phyloP scores from a whole-genome alignment of 2,888 invertebrate genomes.

The Norana najaformis region DNA sequence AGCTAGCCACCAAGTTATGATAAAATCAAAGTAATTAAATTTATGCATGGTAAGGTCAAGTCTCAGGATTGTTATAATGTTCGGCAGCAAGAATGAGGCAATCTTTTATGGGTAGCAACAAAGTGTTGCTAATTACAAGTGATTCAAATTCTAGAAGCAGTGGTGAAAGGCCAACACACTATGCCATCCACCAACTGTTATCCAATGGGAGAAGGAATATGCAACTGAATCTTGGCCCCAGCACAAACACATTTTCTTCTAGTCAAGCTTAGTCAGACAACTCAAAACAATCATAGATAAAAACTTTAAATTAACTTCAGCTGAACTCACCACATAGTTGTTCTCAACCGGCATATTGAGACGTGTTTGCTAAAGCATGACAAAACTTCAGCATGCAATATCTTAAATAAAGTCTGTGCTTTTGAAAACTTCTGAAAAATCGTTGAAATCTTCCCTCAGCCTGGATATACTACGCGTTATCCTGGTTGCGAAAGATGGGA shows the following conservation, averaged over 20 bases:
- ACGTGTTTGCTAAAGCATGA: constrained; percentile 20
- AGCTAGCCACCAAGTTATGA: neutral
- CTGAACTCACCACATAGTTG: constrained; percentile 9
- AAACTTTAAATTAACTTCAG: neutral
- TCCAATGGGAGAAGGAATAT: neutral
- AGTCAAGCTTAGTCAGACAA: no score
- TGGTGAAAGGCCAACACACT: neutral
- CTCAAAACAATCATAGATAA: neutral
- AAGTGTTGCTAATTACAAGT: neutral
- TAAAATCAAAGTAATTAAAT: neutral
- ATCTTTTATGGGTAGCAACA: neutral
- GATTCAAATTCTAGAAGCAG: neutral
- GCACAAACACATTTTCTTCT: neutral
- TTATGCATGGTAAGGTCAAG: neutral
- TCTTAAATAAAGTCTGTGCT: neutral
- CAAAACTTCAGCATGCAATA: neutral
- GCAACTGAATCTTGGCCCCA: neutral
- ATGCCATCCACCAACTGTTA: neutral
- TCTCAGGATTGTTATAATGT: neutral
- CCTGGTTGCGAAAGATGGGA: constrained; percentile 26
- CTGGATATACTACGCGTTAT: constrained; percentile 18
- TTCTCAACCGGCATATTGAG: constrained; percentile 1
- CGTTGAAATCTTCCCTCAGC: constrained; percentile 22
- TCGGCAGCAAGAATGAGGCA: neutral
- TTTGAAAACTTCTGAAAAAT: neutral